Base-by-base conservation (phyloP, 2,113 vertebrate species). In the Chionodraco myersi region DNA sequence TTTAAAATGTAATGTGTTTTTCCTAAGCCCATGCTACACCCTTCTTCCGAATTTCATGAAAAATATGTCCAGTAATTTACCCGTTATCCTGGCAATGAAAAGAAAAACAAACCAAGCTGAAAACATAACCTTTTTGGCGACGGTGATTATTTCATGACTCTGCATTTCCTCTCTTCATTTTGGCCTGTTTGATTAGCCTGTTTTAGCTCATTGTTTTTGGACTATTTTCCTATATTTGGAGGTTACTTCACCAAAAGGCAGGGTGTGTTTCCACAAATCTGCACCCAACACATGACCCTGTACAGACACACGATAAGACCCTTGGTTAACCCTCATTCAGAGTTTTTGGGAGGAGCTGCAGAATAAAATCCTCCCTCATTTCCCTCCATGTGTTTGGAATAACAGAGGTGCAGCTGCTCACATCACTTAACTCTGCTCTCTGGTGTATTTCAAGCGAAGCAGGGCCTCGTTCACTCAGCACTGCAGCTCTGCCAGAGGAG, bases 331-430 rank as follows among this genome's bases (percentile, higher is more conserved):
- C 86, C 44, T 76, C 48, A 6, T 49, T 44, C 62, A 36, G 59
- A 34, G 57, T 58, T 67, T 64, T 58, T 66, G 67, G 84, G 74
- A 87, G 87, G 77, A 79, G 82, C 65, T 47, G 77, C 65, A 69
- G 64, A 70, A 70, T 70, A 71, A 86, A 85, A 84, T 76, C 59
- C 47, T 80, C 18, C 58, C 61, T 85, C 62, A 77, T 80, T 83
- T 83, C 83, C 79, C 67, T 84, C 58, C 62, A 45, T 76, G 75
- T 65, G 64, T 89, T 88, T 81, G 66, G 51, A 88, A 88, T 71
- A 91, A 83, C 79, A 88, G 36, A 63, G 61, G 77, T 47, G 54
- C 84, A 86, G 80, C 87, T 90, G 91, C 64, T 76, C 52, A 6
- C 58, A 66, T 85, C 51, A 26, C 72, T 84, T 67, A 14, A 5